Conservation (phyloP, 2,797 vertebrate genomes). For the Lemur catta region DNA sequence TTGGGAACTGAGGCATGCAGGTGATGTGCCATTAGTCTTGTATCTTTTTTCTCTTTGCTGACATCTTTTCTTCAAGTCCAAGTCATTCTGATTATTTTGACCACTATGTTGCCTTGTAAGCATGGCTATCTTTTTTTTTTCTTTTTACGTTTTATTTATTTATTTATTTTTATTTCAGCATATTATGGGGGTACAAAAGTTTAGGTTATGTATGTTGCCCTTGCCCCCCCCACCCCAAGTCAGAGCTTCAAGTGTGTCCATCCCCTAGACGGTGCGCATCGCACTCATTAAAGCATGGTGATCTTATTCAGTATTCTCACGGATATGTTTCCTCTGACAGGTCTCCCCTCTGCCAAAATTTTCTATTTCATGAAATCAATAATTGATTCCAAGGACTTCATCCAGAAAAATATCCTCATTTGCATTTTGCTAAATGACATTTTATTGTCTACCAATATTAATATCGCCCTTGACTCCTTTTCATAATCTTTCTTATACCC, state of each 20-base stretch:
- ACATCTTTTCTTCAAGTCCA: neutral
- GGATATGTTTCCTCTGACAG: neutral
- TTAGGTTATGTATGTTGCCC: no score
- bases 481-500: slow-evolving; percentile 21
- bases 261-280: no score
- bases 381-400: neutral
- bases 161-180: no score
- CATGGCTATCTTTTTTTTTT: neutral
- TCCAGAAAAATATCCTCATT: slow-evolving; percentile 16
- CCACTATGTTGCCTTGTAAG: neutral
- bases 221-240: no score
- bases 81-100: neutral
- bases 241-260: no score
- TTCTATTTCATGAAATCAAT: slow-evolving; percentile 38
- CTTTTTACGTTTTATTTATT: no score
- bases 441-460: slow-evolving; percentile 40
- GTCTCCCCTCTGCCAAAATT: neutral
- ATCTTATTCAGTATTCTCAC: neutral
- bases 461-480: slow-evolving; percentile 23
- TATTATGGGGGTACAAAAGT: no score
- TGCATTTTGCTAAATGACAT: slow-evolving; percentile 37
- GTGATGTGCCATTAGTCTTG: neutral
- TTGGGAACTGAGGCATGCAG: neutral
- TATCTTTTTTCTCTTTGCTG: neutral
- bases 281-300: no score